Evolutionary conservation across 2,888 invertebrate genomes (phyloP).

Genomic region (Corbicula japonica): DNA sequence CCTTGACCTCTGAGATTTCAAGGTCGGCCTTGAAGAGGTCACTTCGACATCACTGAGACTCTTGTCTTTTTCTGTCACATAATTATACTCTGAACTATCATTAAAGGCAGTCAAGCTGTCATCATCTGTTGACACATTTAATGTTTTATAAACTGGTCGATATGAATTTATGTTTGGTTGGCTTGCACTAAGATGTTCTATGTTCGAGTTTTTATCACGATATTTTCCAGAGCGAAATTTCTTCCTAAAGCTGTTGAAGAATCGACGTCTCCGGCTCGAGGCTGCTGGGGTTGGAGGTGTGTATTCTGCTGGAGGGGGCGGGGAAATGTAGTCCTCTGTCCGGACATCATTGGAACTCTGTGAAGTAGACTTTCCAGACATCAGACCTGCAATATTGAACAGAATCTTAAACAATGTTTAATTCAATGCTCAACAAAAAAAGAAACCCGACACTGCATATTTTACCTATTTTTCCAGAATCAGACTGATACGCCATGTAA

Average conservation of each 20-base stretch:
- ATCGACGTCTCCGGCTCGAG: slow-evolving; percentile 34
- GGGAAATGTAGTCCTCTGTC: neutral
- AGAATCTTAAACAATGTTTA: too few species aligned
- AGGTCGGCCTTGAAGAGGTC: slow-evolving; percentile 44
- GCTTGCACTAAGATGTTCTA: slow-evolving; percentile 48
- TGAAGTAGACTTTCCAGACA: too few species aligned
- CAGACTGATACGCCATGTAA: too few species aligned
- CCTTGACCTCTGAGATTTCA: slow-evolving; percentile 6
- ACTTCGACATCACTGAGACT: slow-evolving; percentile 52
- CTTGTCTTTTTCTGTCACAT: slow-evolving; percentile 18
- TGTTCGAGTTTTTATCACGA: slow-evolving; percentile 57
- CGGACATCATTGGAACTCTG: slow-evolving; percentile 29
- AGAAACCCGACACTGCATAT: too few species aligned
- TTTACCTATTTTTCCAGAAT: too few species aligned
- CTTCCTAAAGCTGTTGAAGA: slow-evolving; percentile 60
- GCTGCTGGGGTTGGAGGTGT: neutral
- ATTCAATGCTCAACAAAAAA: too few species aligned
- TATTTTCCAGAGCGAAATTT: slow-evolving; percentile 47
- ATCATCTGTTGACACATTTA: slow-evolving; percentile 49
- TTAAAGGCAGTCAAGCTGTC: slow-evolving; percentile 26
- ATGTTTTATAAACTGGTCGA: slow-evolving; percentile 13
- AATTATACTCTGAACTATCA: neutral
- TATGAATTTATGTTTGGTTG: slow-evolving; percentile 62
- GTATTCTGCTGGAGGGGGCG: slow-evolving; percentile 1
- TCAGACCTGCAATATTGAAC: too few species aligned